These are phyloP conservation scores for Plecturocebus donacophilus DNA, from an alignment of 2,113 vertebrate genomes.

Conservation along the genomic window DNA sequence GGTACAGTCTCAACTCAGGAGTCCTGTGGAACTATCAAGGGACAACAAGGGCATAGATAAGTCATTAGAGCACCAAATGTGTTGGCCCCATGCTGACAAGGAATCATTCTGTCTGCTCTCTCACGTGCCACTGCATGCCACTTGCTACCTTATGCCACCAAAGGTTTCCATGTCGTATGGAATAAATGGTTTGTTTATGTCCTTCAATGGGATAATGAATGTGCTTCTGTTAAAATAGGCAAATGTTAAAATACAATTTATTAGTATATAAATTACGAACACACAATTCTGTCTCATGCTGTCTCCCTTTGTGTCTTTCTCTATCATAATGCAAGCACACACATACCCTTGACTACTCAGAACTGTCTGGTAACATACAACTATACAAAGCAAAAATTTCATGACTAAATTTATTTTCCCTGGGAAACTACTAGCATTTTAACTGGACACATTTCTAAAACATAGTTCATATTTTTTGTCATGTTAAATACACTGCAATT, in stretches of 20 bases:
- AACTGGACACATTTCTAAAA: not conserved
- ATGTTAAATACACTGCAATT: not conserved
- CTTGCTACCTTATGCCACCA: not conserved
- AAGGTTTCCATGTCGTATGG: not conserved
- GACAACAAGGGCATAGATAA: fast-evolving
- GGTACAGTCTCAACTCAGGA: not conserved
- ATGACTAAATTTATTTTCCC: not conserved
- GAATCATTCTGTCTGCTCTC: too few species aligned
- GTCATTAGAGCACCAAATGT: not conserved
- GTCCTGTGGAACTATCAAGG: fast-evolving
- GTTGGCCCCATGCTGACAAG: not conserved
- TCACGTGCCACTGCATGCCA: fast-evolving
- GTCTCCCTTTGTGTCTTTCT: not conserved
- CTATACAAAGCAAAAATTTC: not conserved
- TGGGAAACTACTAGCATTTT: not conserved
- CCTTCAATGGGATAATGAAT: not conserved
- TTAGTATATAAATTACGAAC: not conserved
- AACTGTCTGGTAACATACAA: not conserved
- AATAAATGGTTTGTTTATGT: not conserved
- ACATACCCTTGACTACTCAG: not conserved
- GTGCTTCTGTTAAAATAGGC: not conserved
- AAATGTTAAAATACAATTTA: not conserved
- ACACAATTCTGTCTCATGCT: not conserved
- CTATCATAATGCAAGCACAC: not conserved
- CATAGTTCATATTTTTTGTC: not conserved